phyloP scores from a whole-genome alignment of 2,797 vertebrate genomes.

The Alexandromys oeconomus region DNA sequence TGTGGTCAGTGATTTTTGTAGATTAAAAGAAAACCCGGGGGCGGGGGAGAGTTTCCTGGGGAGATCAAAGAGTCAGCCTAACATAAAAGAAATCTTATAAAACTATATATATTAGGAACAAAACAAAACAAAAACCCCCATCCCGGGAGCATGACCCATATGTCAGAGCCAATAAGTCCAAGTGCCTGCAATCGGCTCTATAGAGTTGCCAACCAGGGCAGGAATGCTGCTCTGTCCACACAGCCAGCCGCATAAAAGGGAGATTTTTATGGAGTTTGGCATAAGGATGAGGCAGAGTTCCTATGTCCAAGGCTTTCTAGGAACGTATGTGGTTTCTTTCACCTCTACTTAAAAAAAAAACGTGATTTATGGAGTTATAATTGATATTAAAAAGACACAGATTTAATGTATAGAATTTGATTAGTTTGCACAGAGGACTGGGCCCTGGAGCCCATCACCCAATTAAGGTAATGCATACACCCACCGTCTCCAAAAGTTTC shows the following conservation, averaged over 20 bases:
- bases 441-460: background rate
- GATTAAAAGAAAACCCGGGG: slow-evolving; percentile 88
- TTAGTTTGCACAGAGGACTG: background rate
- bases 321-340: slow-evolving; percentile 72
- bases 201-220: slow-evolving; percentile 80
- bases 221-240: slow-evolving; percentile 80
- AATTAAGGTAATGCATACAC: background rate
- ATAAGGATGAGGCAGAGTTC: slow-evolving; percentile 67
- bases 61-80: slow-evolving; percentile 88
- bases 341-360: background rate
- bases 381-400: background rate
- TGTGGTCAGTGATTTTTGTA: slow-evolving; percentile 88
- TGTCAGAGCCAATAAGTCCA: slow-evolving; percentile 84
- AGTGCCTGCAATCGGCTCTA: slow-evolving; percentile 75
- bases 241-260: slow-evolving; percentile 67
- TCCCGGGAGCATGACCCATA: slow-evolving; percentile 82
- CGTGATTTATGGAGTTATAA: background rate
- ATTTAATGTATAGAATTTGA: background rate
- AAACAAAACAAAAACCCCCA: slow-evolving; percentile 77
- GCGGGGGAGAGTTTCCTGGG: slow-evolving; percentile 80
- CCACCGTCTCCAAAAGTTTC: background rate
- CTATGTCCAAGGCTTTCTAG: slow-evolving; percentile 60
- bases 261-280: slow-evolving; percentile 74
- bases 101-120: slow-evolving; percentile 83
- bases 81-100: slow-evolving; percentile 89